Conservation (phyloP, 2,797 vertebrate species). For the Molothrus ater region DNA sequence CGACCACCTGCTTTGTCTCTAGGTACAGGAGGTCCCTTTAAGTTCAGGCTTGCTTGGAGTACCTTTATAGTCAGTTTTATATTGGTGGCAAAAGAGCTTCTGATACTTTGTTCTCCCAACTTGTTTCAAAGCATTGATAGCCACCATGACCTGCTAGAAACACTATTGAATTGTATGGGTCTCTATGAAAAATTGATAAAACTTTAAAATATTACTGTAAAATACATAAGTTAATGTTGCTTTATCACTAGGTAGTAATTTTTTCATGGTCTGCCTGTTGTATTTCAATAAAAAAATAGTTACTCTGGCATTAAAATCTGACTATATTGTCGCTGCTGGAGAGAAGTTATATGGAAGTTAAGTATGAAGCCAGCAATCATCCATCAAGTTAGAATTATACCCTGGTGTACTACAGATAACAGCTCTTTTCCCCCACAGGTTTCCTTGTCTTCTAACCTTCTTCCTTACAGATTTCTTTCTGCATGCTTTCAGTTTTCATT, state of each 20-base stretch:
- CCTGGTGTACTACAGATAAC: background rate
- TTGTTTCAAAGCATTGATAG: background rate
- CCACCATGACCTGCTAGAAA: background rate
- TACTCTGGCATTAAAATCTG: background rate
- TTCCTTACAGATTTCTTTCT: background rate
- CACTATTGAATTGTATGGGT: background rate
- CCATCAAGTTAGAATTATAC: background rate
- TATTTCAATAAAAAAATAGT: background rate
- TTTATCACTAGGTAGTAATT: background rate
- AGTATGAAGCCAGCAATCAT: background rate
- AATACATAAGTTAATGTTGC: background rate
- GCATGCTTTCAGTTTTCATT: background rate
- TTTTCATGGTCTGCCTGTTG: background rate
- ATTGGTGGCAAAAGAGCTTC: background rate
- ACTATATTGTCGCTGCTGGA: background rate
- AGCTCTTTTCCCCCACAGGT: background rate
- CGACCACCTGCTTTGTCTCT: background rate
- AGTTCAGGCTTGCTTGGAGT: background rate
- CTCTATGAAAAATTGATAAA: background rate
- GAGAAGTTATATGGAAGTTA: background rate
- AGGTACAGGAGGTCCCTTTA: background rate
- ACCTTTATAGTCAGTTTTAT: background rate
- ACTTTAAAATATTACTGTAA: background rate
- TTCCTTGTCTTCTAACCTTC: background rate
- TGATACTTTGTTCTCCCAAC: background rate